Base-by-base conservation (phyloP, 1,140 invertebrate species). In the Stenopsyche tienmushanensis region DNA sequence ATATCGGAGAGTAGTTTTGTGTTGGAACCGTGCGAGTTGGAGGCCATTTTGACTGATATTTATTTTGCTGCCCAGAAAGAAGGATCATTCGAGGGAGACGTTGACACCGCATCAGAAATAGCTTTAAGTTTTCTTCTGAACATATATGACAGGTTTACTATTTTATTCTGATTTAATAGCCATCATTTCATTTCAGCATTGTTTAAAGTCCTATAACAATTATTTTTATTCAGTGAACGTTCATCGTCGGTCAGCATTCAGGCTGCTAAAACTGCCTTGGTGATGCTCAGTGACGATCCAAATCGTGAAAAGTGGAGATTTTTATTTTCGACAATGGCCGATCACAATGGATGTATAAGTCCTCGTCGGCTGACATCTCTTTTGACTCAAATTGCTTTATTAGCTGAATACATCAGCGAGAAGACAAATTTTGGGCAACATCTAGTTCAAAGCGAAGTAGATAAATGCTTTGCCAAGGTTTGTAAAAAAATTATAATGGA, bases 321-420 rank as follows among this genome's bases (percentile, higher is more conserved):
- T 39, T 75, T 89, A 29, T 87, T 87, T 67, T 79, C 81, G 59
- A 83, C 85, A 67, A 78, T 86, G 66, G 81, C 85, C 18, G 87
- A 89, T 72, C 84, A 87, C 66, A 87, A 87, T 72, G 84, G 85
- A 34, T 87, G 84, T 70, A 80, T 88, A 26, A 83, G 83, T 9
- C 80, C 83, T 13, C 77, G 82, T 20, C 79, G 82, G 54, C 73
- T 90, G 44, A 79, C 82, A 21, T 73, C 76, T 0, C 75, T 89
- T 44, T 71, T 90, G 24, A 73, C 76, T 25, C 79, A 83, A 74
- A 72, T 86, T 10, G 74, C 78, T 1, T 74, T 78, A 9, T 74
- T 89, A 23, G 77, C 83, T 1, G 77, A 82, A 65, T 85, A 83
- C 72, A 72, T 88, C 29, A 83, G 83, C 10, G 82, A 84, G 67